Base-by-base conservation (phyloP, 2,113 vertebrate species). In the Nematolebias whitei region DNA sequence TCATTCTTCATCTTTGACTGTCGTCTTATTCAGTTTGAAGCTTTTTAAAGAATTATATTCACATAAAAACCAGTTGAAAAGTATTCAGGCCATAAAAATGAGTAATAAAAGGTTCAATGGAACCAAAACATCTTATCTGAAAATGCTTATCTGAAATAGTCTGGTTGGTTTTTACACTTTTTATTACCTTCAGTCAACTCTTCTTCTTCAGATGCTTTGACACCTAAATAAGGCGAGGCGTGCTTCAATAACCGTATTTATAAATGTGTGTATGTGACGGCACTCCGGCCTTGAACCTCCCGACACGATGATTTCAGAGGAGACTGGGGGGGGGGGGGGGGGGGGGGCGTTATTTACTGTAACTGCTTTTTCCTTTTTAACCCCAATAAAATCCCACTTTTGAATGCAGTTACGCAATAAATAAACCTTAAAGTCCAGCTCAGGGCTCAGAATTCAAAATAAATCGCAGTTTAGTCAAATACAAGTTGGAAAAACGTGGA, bases 251-350 rank as follows among this genome's bases (percentile, higher is more conserved):
- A 23, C 19, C 44, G 54, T n/a, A 12, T 57, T 13, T 41, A 18
- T 14, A 7, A 12, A 9, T 38, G 38, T 5, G 15, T 26, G 3
- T 38, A 6, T 32, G 4, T 55, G 6, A 44, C 1, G 14, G 22
- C 12, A 5, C 9, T 26, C 16, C 40, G 57, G 39, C 63, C 45
- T 22, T 52, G 68, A 63, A 38, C 61, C n/a, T 22, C 4, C 29
- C 15, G 12, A 48, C 12, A 10, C 14, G 20, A 74, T 32, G 41
- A 54, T n/a, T 43, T 58, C 15, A 12, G 1, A 2, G 15, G 38
- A 39, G 5, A 18, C 5, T 2, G 19, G 39, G 0, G 23, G 18
- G 32, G 2, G 41, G 5, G 16, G 4, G 5, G 19, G 39, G 0
- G 23, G 18, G 32, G 2, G 41, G 5, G 16, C 8, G 0, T 0